phyloP scores from a whole-genome alignment of 2,888 invertebrate species.

The Caenorhabditis sp. region DNA sequence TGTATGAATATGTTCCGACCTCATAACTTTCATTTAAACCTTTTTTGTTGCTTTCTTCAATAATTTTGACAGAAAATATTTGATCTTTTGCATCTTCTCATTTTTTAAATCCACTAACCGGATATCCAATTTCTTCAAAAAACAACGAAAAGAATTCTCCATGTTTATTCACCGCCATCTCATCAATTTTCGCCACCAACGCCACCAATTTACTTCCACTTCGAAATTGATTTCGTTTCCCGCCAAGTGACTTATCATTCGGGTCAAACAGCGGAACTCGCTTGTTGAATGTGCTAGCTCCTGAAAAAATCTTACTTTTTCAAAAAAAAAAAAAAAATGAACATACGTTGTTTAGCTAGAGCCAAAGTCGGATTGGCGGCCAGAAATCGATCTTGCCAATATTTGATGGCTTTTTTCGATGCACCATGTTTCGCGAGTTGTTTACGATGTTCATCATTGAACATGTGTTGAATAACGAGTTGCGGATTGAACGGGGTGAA shows the following conservation, averaged over 20 bases:
- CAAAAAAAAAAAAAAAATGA: background rate
- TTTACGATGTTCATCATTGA: background rate
- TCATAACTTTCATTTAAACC: no score
- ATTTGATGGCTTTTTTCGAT: background rate
- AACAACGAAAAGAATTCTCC: background rate
- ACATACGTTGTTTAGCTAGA: background rate
- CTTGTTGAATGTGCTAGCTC: background rate
- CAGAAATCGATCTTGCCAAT: background rate
- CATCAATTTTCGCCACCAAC: background rate
- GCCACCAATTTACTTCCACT: background rate
- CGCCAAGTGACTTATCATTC: background rate
- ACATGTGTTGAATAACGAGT: conserved; percentile 9
- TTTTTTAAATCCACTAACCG: background rate
- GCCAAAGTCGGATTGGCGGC: background rate
- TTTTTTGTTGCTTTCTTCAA: no score
- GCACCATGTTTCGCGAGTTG: background rate
- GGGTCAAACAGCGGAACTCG: background rate
- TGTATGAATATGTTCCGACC: no score
- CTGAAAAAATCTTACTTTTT: background rate
- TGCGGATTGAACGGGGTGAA: conserved; percentile 8
- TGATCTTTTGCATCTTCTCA: no score
- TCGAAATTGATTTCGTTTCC: background rate
- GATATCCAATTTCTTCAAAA: background rate
- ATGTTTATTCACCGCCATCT: background rate
- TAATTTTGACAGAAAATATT: no score